Evolutionary conservation across 2,797 vertebrate species (phyloP), one percentile per base, ranked within the genome.

Genomic region (Columba guinea): DNA sequence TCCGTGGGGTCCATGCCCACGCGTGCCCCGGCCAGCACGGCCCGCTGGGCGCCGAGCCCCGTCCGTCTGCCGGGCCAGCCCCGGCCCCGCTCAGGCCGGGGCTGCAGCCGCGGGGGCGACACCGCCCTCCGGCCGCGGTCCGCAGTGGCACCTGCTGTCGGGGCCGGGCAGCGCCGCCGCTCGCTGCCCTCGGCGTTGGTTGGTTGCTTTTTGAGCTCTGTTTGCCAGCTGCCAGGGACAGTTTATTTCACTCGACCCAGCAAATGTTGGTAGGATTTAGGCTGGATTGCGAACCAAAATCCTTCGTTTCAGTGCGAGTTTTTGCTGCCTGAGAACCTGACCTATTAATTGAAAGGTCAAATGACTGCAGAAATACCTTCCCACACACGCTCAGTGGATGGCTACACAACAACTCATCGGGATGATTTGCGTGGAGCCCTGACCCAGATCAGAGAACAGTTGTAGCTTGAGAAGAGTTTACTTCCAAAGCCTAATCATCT

Each of bases 211-310:
- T 16, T 9, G 12, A 28, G 8, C 8, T 7, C 58, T 15, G 1
- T 13, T 9, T 30, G 30, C 26, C 55, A 1, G 21, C 5, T 4
- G 1, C 17, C 26, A 0, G 19, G 18, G n/a, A 4, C 9, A 0
- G 4, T 13, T 23, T 2, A 2, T 34, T 2, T 28, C 48, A 0
- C 28, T 26, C 11, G 9, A 5, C 17, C 30, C 35, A 6, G 14
- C 18, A 2, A 9, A 5, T 2, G 62, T 9, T 1, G 67, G 7
- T 11, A 24, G 71, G 56, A 24, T 52, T 71, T 49, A 19, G 44
- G 52, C 30, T 8, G 81, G 46, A 32, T 8, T 3, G 52, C 8
- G 2, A 73, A 4, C 18, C 26, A 5, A 37, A 64, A 21, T 39
- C 60, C 44, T 37, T 37, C 16, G 32, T 60, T 52, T 34, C 65